Percentiles rank a stretch among this genome's conserved stretches.
These are phyloP conservation scores for Vulpes ferrilata DNA, from an alignment of 2,113 vertebrate species.

Conservation along the genomic window DNA sequence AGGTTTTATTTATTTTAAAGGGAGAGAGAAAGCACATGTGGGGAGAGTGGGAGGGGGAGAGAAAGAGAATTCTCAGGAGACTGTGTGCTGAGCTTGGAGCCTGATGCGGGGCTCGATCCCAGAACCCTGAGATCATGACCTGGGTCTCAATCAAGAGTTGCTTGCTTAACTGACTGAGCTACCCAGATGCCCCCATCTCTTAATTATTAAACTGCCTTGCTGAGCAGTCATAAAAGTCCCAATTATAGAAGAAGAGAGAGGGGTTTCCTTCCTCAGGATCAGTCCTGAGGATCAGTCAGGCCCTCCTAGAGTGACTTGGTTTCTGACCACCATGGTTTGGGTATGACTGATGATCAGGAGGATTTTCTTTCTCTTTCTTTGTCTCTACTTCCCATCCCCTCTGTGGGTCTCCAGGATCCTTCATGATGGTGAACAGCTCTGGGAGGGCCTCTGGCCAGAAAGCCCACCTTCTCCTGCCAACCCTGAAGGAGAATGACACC, in stretches of 20 bases:
- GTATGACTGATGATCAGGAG: conserved; percentile 56
- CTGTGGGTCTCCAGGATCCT: conserved; percentile 90
- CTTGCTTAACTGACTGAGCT: neutral
- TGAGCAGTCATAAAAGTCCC: neutral
- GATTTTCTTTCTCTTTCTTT: conserved; percentile 70
- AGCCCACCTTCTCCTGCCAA: conserved; percentile 96
- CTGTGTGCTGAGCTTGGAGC: accelerated
- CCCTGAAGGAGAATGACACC: conserved; percentile 96
- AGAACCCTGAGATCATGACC: neutral
- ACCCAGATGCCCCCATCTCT: neutral
- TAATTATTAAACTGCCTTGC: neutral
- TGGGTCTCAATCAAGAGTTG: neutral
- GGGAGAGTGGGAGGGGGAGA: neutral
- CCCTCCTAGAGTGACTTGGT: neutral
- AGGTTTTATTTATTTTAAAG: neutral
- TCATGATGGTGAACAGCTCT: conserved; percentile 98
- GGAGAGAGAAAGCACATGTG: neutral
- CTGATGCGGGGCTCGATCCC: neutral
- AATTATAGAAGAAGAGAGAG: neutral
- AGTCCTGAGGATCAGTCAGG: neutral
- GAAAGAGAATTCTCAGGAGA: neutral
- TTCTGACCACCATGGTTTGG: neutral
- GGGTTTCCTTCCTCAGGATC: neutral
- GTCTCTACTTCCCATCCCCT: neutral
- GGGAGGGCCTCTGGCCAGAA: conserved; percentile 97